Base-by-base conservation (phyloP, 2,888 invertebrate genomes). In the Drosophila engyochracea region DNA sequence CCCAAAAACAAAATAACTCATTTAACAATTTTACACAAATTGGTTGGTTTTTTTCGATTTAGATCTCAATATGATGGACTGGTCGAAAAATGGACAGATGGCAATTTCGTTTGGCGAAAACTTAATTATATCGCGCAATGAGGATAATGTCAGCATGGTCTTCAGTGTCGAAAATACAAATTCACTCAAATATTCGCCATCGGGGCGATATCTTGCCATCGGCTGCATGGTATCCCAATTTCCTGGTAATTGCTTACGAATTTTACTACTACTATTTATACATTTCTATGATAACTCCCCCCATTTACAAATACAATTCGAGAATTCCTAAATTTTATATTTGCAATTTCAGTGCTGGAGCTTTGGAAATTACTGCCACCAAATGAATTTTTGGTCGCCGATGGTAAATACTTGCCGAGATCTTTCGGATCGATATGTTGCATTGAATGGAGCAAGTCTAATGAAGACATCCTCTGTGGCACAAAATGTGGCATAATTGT, bases 31-130 rank as follows among this genome's bases (percentile, higher is more conserved):
- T 4, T 47, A 16, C 4, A 9, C 47, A 25, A 47, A 25, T 25
- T 47, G 4, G 14, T 47, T 25, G 16, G 1, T 22, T 16, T 2
- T 47, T 47, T 47, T 47, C 4, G 16, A 16, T 25, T 47, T 33
- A 90, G 92, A 90, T 71, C 73, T 80, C 5, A 93, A 93, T 70
- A 76, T 92, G 33, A 91, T 93, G 70, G 93, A 92, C 63, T 93
- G 93, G 93, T 93, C 92, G 0, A 51, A 76, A 2, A 83, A 79
- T 33, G 92, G 90, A 28, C 91, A 92, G 71, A 91, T 93, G 51
- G 93, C 92, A 0, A 89, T 93, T 10, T 92, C 92, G 0, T 92
- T 92, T 74, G 91, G 91, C 3, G 70, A 83, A n/a, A 92, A 93
- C 57, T 78, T 93, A 7, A 91, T 93, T 35, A 74, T 93, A 22